A percentile compares a stretch with the other conserved stretches of the same genome.
Conservation (phyloP, 2,797 vertebrate genomes). For the Ptychobarbus kaznakovi region DNA sequence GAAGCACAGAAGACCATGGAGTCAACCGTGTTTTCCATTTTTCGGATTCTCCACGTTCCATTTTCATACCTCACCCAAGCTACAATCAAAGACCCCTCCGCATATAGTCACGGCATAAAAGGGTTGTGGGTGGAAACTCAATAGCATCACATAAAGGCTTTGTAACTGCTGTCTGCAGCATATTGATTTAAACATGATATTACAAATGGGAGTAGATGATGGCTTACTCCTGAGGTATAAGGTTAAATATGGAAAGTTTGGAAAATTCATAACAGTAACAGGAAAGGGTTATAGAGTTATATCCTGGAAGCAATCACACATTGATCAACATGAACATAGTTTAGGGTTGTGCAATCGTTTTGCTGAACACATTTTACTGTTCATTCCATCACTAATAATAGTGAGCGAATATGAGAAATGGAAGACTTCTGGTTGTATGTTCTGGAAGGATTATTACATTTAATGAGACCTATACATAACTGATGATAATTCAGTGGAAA, state of each 20-base stretch:
- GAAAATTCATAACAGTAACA: background rate
- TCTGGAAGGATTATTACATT: slow-evolving; percentile 4
- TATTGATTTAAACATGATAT: slow-evolving; percentile 48
- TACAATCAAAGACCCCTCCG: slow-evolving; percentile 14
- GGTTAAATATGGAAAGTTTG: slow-evolving; percentile 20
- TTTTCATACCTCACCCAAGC: slow-evolving; percentile 9
- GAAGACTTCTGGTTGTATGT: slow-evolving; percentile 1
- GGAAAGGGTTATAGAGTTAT: background rate
- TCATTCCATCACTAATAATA: slow-evolving; percentile 5
- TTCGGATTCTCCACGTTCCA: slow-evolving; percentile 25
- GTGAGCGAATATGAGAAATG: background rate
- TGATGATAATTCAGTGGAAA: slow-evolving; percentile 39
- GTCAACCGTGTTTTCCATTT: slow-evolving; percentile 42
- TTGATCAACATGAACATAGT: background rate
- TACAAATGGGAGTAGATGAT: slow-evolving; percentile 30
- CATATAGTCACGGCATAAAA: slow-evolving; percentile 13
- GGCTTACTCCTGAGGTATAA: slow-evolving; percentile 19
- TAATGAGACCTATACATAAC: slow-evolving; percentile 6
- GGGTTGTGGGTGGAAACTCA: slow-evolving; percentile 30
- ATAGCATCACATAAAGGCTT: slow-evolving; percentile 26
- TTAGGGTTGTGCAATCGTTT: slow-evolving; percentile 14
- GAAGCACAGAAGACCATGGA: slow-evolving; percentile 62
- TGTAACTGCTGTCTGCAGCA: slow-evolving; percentile 34
- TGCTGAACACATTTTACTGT: background rate
- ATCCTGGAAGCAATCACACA: slow-evolving; percentile 2